Evolutionary conservation across 2,888 invertebrate genomes (phyloP).

Genomic region (Coenonympha glycerion): DNA sequence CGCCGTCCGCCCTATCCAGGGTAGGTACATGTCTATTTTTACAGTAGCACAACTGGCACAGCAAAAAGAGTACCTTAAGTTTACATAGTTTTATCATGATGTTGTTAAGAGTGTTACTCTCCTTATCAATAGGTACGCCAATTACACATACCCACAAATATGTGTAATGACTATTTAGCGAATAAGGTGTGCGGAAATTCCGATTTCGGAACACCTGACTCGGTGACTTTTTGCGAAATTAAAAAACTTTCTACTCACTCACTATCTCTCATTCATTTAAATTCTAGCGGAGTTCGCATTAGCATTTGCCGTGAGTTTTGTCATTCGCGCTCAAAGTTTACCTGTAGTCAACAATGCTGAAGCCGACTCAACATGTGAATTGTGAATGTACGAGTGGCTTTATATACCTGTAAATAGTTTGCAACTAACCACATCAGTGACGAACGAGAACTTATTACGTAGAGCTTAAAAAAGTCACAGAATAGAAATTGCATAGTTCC

Average conservation of each 20-base stretch:
- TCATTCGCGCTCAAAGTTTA: conserved; percentile 44
- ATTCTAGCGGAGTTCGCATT: conserved; percentile 63
- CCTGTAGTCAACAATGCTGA: conserved; percentile 9
- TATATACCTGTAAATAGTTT: not conserved
- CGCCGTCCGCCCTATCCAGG: no score
- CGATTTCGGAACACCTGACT: conserved; percentile 62
- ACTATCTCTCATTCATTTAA: conserved; percentile 54
- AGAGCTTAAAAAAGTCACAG: no score
- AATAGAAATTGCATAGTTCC: no score
- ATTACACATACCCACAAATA: no score
- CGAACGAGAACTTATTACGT: no score
- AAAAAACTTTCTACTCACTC: conserved; percentile 68
- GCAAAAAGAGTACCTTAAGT: no score
- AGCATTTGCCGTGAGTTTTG: conserved; percentile 52
- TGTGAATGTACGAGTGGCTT: no score
- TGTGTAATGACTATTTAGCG: conserved; percentile 15
- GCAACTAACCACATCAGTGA: not conserved
- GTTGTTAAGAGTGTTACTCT: no score
- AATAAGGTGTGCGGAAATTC: conserved; percentile 64
- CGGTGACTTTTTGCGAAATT: conserved; percentile 55
- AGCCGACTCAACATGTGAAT: conserved; percentile 13
- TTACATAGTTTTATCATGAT: no score
- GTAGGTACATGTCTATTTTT: no score
- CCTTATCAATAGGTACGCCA: no score
- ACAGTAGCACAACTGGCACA: no score